A percentile compares a stretch with the other conserved stretches of the same genome.
These are phyloP conservation scores for Tichodroma muraria DNA, from an alignment of 2,113 vertebrate genomes.

Conservation along the genomic window DNA sequence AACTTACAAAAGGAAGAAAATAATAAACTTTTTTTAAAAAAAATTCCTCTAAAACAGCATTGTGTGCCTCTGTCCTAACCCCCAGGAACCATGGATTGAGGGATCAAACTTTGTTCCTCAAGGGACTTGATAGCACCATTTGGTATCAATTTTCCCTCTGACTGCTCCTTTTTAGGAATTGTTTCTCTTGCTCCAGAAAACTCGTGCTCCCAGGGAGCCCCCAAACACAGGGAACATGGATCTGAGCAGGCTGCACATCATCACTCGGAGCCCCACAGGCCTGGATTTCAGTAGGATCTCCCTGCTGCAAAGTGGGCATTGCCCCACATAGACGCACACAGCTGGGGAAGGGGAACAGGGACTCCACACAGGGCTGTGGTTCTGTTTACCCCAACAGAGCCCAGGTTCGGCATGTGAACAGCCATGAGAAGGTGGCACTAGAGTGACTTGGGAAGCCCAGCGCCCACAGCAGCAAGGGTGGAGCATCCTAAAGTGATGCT, in stretches of 20 bases:
- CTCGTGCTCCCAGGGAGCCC: neutral
- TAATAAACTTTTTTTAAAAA: neutral
- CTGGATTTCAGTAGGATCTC: fast-evolving
- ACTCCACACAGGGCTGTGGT: fast-evolving
- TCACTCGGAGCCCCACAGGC: fast-evolving
- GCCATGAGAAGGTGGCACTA: fast-evolving
- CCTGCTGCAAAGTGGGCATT: fast-evolving
- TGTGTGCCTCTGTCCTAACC: neutral
- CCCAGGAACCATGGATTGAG: neutral
- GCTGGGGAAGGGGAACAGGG: neutral
- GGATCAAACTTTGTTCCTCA: neutral
- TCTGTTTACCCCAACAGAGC: neutral
- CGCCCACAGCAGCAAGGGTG: neutral
- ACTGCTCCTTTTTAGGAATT: constrained; percentile 44
- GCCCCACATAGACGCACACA: fast-evolving
- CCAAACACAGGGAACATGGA: neutral
- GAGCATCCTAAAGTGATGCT: neutral
- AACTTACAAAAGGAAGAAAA: neutral
- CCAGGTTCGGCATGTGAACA: fast-evolving
- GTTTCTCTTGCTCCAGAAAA: neutral
- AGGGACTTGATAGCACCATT: neutral
- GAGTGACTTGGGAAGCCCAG: fast-evolving
- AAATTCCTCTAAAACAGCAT: neutral
- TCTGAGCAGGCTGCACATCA: fast-evolving
- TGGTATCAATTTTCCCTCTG: constrained; percentile 18